Evolutionary conservation across 2,797 vertebrate species (phyloP).

Genomic region (Danio jaintianensis): DNA sequence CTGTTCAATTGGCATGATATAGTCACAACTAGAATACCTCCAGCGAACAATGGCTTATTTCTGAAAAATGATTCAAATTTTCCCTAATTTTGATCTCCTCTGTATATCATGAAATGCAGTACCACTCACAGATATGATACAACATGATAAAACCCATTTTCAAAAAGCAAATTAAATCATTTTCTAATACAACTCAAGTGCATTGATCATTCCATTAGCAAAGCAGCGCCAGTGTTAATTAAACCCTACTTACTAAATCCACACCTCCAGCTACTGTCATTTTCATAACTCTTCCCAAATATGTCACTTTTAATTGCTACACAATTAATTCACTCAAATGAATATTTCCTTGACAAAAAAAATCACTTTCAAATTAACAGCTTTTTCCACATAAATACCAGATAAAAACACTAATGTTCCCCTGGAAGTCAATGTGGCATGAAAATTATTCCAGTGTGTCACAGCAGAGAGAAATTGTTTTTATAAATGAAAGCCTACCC

Average conservation of each 20-base stretch:
- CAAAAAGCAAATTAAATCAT: conserved; percentile 35
- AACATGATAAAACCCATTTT: neutral
- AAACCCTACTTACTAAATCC: conserved; percentile 70
- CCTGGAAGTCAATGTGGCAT: conserved; percentile 66
- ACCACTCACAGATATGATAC: neutral
- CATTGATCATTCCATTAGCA: conserved; percentile 58
- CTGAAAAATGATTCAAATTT: too few species aligned
- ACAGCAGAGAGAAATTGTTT: conserved; percentile 63
- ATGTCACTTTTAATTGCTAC: conserved; percentile 78
- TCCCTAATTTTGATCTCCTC: too few species aligned
- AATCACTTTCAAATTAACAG: conserved; percentile 76
- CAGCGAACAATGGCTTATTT: too few species aligned
- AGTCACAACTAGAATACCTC: too few species aligned
- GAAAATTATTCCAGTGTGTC: conserved; percentile 66
- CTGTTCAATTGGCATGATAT: too few species aligned
- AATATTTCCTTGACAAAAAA: conserved; percentile 72
- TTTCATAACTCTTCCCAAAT: conserved; percentile 81
- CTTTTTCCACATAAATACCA: conserved; percentile 73
- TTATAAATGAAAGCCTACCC: conserved; percentile 58
- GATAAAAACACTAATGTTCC: conserved; percentile 75
- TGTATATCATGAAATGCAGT: neutral
- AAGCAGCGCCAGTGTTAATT: conserved; percentile 63
- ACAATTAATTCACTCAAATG: conserved; percentile 77
- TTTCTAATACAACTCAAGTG: conserved; percentile 53
- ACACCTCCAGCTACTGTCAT: conserved; percentile 78